Evolutionary conservation across 2,888 invertebrate genomes (phyloP).

Genomic region (Polymixis lichenea): DNA sequence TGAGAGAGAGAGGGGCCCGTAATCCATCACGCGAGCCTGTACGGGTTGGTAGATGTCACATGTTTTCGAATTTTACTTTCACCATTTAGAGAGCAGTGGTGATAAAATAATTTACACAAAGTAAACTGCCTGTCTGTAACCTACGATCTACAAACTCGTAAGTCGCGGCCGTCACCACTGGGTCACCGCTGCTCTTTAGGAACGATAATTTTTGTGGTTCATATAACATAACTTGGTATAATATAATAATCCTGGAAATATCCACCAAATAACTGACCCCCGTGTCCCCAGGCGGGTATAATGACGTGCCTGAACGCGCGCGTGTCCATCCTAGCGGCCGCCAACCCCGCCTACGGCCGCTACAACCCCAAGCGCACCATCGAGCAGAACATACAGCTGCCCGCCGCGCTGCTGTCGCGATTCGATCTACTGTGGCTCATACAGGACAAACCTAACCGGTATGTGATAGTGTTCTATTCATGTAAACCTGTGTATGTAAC

Average conservation of each 20-base stretch:
- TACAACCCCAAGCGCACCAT: constrained; percentile 98
- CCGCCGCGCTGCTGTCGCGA: constrained; percentile 98
- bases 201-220: background rate
- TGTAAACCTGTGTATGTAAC: background rate
- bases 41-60: no score
- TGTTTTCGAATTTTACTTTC: no score
- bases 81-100: no score
- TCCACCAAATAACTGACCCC: background rate
- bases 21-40: no score
- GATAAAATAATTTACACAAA: no score
- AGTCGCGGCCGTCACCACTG: no score
- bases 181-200: background rate
- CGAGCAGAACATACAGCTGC: constrained; percentile 99
- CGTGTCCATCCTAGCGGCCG: constrained; percentile 99
- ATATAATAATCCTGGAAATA: no score
- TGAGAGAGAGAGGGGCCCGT: no score
- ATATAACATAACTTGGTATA: no score
- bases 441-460: constrained; percentile 94
- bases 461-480: constrained; percentile 2
- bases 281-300: constrained; percentile 95
- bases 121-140: no score
- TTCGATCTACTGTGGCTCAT: constrained; percentile 99
- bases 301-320: constrained; percentile 99
- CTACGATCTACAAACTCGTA: no score
- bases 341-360: constrained; percentile 99